Conservation (phyloP, 2,113 vertebrate species). For the Turdus rufiventris region DNA sequence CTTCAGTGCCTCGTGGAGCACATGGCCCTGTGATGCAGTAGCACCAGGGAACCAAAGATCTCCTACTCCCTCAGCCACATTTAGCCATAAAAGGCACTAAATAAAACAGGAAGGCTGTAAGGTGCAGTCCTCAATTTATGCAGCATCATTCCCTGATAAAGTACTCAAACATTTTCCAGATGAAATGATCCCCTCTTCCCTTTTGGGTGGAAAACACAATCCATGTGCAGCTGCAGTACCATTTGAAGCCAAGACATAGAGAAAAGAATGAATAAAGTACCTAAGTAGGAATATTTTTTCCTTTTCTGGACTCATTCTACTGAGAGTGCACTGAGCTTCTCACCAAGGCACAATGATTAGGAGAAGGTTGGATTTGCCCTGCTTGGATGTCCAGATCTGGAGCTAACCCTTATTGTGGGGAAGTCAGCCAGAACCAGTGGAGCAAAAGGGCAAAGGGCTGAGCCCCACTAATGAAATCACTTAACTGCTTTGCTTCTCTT, state of each 20-base stretch:
- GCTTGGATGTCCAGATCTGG: background rate
- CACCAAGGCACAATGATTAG: background rate
- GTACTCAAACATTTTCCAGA: background rate
- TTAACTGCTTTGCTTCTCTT: background rate
- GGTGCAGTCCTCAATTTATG: background rate
- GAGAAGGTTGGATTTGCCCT: background rate
- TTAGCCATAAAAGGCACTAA: background rate
- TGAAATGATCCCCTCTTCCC: background rate
- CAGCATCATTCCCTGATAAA: background rate
- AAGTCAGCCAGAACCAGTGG: background rate
- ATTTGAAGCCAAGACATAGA: background rate
- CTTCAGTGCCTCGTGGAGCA: accelerated
- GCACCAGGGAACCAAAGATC: background rate
- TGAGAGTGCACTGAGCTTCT: background rate
- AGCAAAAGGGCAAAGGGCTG: background rate
- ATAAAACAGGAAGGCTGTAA: background rate
- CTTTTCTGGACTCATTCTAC: background rate
- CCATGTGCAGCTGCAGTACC: accelerated
- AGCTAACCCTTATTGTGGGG: background rate
- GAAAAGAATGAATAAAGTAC: background rate
- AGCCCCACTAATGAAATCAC: background rate
- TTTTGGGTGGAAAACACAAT: background rate
- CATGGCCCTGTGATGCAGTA: accelerated
- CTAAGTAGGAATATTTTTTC: background rate
- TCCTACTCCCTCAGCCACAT: background rate